Conservation (phyloP, 2,113 vertebrate species). For the Felis catus region F.catus_Fca126_mat1.0 CM031413.1:147172001-147172500, state of each 20-base stretch:
- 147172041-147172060: background rate
- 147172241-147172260: slow-evolving; percentile 57
- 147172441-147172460: slow-evolving; percentile 36
- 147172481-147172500: background rate
- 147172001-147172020: background rate
- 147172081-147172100: background rate
- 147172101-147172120: background rate
- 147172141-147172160: slow-evolving; percentile 36
- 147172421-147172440: slow-evolving; percentile 40
- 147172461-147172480: slow-evolving; percentile 40
- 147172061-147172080: background rate
- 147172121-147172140: slow-evolving; percentile 10
- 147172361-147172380: slow-evolving; percentile 50
- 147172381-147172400: slow-evolving; percentile 56
- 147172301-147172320: slow-evolving; percentile 66
- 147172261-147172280: slow-evolving; percentile 69
- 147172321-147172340: slow-evolving; percentile 56
- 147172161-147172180: slow-evolving; percentile 54
- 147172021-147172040: background rate
- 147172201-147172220: slow-evolving; percentile 67
- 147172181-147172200: slow-evolving; percentile 75
- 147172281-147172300: slow-evolving; percentile 72
- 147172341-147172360: slow-evolving; percentile 52
- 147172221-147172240: slow-evolving; percentile 74
- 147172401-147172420: slow-evolving; percentile 53